Base-by-base conservation (phyloP, 2,888 invertebrate genomes). In the Parnassius orleans region DNA sequence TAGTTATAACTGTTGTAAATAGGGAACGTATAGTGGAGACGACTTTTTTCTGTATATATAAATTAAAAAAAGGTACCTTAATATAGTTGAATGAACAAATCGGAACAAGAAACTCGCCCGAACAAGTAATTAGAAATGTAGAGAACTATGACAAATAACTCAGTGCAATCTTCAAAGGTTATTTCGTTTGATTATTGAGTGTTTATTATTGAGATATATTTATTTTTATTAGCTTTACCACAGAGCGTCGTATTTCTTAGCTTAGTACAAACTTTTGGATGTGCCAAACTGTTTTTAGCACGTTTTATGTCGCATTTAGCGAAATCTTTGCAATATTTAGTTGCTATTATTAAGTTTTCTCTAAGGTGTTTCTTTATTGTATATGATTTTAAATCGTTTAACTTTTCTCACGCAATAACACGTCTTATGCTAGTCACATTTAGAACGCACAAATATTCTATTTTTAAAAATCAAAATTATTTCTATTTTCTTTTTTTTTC, bases 351-450 rank as follows among this genome's bases (percentile, higher is more conserved):
- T 11, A 46, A 46, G 46, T 46, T 46, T 46, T 85, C 78, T 73
- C 74, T 79, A 79, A 72, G 72, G 71, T 76, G 74, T 46, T 46
- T 74, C 73, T 76, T 76, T 74, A 74, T 75, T 74, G 74, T 74
- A 73, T 65, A 73, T 76, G 72, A 69, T 76, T 75, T 77, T 75
- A 75, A 74, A 77, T 73, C 71, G 66, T 74, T 68, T 68, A 70
- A 66, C 72, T 66, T 68, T 68, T 81, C 86, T 87, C 86, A 82
- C 80, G 90, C 90, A 91, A 91, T 91, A 90, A 88, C 87, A 88
- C 84, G 78, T 86, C 87, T 87, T 84, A 90, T 90, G 89, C 90
- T 91, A 91, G 90, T 91, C 90, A 91, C 80, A 83, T 87, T 73
- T 81, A 81, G 80, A 86, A 85, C 89, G 90, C 90, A 89, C 90